Conservation (phyloP, 2,888 invertebrate species). For the Ectemnius cavifrons region DNA sequence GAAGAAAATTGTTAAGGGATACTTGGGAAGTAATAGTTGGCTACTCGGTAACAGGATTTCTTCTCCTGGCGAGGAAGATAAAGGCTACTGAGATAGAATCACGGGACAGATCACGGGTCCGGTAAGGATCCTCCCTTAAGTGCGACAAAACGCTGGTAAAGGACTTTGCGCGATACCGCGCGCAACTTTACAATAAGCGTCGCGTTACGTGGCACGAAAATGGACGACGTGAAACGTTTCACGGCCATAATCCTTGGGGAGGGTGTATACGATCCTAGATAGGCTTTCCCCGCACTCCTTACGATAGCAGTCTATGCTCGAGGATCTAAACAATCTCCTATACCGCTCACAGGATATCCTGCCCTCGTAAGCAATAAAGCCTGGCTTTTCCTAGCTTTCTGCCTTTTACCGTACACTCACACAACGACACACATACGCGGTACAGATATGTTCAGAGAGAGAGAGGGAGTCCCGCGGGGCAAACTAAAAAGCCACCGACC, state of each 20-base stretch:
- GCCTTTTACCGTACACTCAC: constrained; percentile 48
- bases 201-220: constrained; percentile 62
- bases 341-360: constrained; percentile 46
- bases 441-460: too few relatives aligned
- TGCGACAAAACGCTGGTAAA: constrained; percentile 53
- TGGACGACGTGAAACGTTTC: constrained; percentile 62
- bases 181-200: constrained; percentile 63
- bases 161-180: constrained; percentile 44
- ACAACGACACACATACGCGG: too few relatives aligned
- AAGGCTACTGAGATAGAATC: constrained; percentile 39
- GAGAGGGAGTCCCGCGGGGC: constrained; percentile 41
- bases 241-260: constrained; percentile 58
- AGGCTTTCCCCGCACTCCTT: constrained; percentile 58
- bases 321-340: constrained; percentile 68
- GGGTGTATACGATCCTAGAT: constrained; percentile 63
- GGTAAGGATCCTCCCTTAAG: constrained; percentile 38
- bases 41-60: constrained; percentile 20
- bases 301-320: constrained; percentile 60
- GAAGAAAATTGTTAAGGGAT: constrained; percentile 2
- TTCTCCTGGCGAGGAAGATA: constrained; percentile 36
- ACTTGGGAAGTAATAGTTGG: neutral
- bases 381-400: constrained; percentile 59
- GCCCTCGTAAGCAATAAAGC: constrained; percentile 59
- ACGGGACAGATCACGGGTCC: constrained; percentile 43
- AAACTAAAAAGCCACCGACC: constrained; percentile 55